These are phyloP conservation scores for Acrocera orbiculus DNA, from an alignment of 2,888 invertebrate genomes.

Conservation along the genomic window DNA sequence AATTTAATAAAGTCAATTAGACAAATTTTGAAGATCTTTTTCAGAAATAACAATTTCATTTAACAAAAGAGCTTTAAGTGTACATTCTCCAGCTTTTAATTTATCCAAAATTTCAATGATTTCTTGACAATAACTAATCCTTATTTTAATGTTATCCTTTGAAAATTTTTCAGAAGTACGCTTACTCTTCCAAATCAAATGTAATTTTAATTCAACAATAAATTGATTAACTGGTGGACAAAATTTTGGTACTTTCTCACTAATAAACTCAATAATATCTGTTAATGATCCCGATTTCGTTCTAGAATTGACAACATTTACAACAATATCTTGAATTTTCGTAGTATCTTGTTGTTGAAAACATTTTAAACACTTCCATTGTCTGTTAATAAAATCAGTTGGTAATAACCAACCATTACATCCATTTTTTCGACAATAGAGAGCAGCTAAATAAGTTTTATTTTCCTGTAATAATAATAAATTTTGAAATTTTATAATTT, in stretches of 20 bases:
- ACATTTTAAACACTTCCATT: constrained; percentile 51
- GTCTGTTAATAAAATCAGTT: constrained; percentile 39
- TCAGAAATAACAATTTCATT: constrained; percentile 19
- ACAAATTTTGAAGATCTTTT: neutral
- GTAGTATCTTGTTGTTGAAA: constrained; percentile 24
- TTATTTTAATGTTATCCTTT: constrained; percentile 20
- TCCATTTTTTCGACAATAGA: constrained; percentile 32
- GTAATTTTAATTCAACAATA: constrained; percentile 28
- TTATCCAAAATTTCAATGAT: constrained; percentile 25
- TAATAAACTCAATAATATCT: constrained; percentile 28
- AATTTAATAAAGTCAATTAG: no score
- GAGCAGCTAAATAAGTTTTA: constrained; percentile 25
- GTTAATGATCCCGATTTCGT: constrained; percentile 20
- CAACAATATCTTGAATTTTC: constrained; percentile 26
- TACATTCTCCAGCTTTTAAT: constrained; percentile 28
- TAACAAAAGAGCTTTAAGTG: constrained; percentile 24
- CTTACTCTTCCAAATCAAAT: constrained; percentile 30
- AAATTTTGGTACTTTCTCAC: constrained; percentile 25
- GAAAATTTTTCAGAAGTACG: constrained; percentile 20
- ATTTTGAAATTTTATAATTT: constrained; percentile 19
- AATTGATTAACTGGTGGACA: constrained; percentile 29
- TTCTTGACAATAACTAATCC: constrained; percentile 27
- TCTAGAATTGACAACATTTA: constrained; percentile 27
- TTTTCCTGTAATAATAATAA: constrained; percentile 20
- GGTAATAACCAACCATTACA: constrained; percentile 33